Conservation (phyloP, 2,797 vertebrate genomes). For the Manis crassicaudata region DNA sequence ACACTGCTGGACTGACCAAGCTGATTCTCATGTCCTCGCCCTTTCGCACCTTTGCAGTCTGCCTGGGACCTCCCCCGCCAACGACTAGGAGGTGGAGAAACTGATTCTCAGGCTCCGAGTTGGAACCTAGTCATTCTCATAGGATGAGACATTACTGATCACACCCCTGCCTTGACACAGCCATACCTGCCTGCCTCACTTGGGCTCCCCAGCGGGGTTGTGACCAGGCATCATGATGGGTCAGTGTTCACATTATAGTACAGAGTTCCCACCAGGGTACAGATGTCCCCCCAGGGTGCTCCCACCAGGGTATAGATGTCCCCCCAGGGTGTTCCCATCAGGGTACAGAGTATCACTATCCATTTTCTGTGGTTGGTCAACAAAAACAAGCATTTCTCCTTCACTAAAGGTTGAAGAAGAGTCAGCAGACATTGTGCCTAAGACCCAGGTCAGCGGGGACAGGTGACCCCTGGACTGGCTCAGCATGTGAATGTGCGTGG, state of each 20-base stretch:
- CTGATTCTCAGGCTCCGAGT: background rate
- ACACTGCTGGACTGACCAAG: accelerated
- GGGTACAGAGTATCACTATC: accelerated
- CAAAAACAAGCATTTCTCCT: background rate
- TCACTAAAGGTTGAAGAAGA: background rate
- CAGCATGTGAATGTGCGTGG: background rate
- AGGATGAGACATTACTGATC: background rate
- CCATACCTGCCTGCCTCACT: background rate
- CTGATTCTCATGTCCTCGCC: background rate
- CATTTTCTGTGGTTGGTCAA: background rate
- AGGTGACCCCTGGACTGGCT: background rate
- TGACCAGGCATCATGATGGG: background rate
- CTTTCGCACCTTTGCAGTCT: too few species aligned
- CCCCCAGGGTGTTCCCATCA: accelerated
- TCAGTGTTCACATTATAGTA: accelerated
- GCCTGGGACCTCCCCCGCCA: background rate
- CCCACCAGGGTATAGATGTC: accelerated
- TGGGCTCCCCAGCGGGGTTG: background rate
- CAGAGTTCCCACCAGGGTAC: background rate
- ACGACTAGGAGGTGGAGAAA: too few species aligned
- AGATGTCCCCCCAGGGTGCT: background rate
- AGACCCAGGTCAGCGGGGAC: background rate
- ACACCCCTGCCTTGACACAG: accelerated
- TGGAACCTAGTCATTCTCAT: background rate
- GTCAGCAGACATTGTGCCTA: background rate